Base-by-base conservation (phyloP, 2,888 invertebrate genomes). In the Diadegma fenestrale region DNA sequence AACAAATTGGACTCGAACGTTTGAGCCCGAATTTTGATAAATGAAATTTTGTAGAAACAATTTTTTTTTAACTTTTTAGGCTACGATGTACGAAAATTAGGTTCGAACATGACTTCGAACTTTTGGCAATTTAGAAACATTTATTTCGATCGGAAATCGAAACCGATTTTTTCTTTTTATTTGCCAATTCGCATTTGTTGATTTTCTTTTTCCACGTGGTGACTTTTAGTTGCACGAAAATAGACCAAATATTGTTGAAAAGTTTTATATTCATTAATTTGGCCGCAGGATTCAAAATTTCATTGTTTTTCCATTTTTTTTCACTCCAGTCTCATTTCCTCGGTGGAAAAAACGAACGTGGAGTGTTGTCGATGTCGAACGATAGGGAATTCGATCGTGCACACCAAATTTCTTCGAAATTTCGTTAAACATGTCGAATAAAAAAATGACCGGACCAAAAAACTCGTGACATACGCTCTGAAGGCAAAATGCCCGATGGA, bases 361-460 rank as follows among this genome's bases (percentile, higher is more conserved):
- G 8, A 51, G 19, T 51, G 19, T 4, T 26, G 58, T 26, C 26
- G 14, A 26, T 58, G 58, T 58, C 12, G 0, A 54, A 6, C 22
- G 26, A 26, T 5, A 58, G 5, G 26, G 1, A 14, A 58, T 14
- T 14, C 6, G 26, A 12, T 26, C 14, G 14, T 14, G 26, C 5
- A 26, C 26, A 58, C 26, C 14, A 5, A 58, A 26, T 14, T 14
- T 58, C 26, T 58, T 5, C 33, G 41, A 75, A 82, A 72, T 63
- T 79, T 64, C 75, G 64, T 80, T 76, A 76, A 76, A 66, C 58
- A 66, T 61, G 71, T 48, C 17, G 80, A 43, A 33, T 26, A 43
- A n/a, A 64, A n/a, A 72, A 80, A 63, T 71, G 30, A 54, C 61
- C 61, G 77, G 80, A 84, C 84, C 84, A 84, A 80, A 69, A 68